Evolutionary conservation across 35 echinoderm and acorn worm genomes (phyloP).

Genomic region (Apostichopus japonicus): DNA sequence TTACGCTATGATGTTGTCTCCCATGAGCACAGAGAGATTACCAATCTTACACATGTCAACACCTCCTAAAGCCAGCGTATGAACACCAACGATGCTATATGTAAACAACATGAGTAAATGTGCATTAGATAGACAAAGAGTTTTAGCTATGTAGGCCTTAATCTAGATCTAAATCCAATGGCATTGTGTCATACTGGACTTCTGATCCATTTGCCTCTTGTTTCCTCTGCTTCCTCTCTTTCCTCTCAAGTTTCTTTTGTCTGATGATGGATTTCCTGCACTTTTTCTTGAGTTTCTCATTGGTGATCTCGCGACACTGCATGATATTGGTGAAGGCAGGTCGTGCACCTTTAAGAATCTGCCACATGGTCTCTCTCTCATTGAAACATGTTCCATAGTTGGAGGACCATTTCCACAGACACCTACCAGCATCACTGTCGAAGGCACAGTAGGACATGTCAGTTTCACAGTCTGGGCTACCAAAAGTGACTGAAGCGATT

Average conservation of each 20-base stretch:
- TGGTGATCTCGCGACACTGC: constrained; percentile 38
- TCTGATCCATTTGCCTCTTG: no score
- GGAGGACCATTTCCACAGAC: constrained; percentile 33
- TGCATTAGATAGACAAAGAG: no score
- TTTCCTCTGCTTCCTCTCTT: not conserved
- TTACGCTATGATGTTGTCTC: no score
- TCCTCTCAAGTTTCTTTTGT: constrained; percentile 12
- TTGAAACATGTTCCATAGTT: constrained; percentile 9
- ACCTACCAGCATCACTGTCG: not conserved
- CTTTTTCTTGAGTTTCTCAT: constrained; percentile 26
- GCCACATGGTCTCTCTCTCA: constrained; percentile 31
- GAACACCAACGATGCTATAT: no score
- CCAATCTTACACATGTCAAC: no score
- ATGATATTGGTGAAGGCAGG: constrained; percentile 10
- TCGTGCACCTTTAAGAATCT: not conserved
- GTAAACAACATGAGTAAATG: no score
- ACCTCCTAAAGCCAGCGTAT: no score
- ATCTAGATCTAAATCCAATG: no score
- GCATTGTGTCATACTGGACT: no score
- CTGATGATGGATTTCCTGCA: not conserved
- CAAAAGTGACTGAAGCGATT: not conserved
- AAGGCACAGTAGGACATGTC: not conserved
- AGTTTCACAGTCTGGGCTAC: constrained; percentile 23
- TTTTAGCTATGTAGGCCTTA: no score
- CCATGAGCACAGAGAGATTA: no score